Evolutionary conservation across 1,140 invertebrate species (phyloP).

Genomic region (Drosophila serrata): DNA sequence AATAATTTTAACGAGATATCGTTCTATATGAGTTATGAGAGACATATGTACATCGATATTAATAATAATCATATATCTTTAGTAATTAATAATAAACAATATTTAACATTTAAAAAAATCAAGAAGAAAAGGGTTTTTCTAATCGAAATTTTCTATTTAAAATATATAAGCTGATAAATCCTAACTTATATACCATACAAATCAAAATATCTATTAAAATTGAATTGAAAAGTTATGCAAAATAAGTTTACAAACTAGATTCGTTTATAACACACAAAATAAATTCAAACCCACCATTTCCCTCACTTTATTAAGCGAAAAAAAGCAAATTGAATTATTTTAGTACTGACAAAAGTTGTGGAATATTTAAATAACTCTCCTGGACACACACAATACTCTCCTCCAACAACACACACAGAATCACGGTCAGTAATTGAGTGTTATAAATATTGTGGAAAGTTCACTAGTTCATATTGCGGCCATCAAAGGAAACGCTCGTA

Average conservation of each 20-base stretch:
- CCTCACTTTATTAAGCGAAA: neutral
- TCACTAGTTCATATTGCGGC: conserved; percentile 25
- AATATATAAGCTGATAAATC: too few species aligned
- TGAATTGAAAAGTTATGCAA: neutral
- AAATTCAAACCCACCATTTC: neutral
- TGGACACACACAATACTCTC: neutral
- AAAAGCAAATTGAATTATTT: neutral
- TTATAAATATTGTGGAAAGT: conserved; percentile 39
- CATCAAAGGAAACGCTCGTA: conserved; percentile 35
- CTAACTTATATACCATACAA: too few species aligned
- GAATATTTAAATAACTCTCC: conserved; percentile 7
- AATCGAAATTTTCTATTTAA: too few species aligned
- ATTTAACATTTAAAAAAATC: too few species aligned
- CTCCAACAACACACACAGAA: neutral
- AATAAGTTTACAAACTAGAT: neutral
- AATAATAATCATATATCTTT: too few species aligned
- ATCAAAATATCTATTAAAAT: too few species aligned
- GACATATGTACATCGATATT: too few species aligned
- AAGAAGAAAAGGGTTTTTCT: too few species aligned
- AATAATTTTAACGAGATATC: too few species aligned
- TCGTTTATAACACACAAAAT: neutral
- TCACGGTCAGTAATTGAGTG: conserved; percentile 37
- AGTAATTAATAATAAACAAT: too few species aligned
- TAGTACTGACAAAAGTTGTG: neutral
- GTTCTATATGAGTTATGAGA: too few species aligned